Base-by-base conservation (phyloP, 2,113 vertebrate species). In the Aspidoscelis tigris region DNA sequence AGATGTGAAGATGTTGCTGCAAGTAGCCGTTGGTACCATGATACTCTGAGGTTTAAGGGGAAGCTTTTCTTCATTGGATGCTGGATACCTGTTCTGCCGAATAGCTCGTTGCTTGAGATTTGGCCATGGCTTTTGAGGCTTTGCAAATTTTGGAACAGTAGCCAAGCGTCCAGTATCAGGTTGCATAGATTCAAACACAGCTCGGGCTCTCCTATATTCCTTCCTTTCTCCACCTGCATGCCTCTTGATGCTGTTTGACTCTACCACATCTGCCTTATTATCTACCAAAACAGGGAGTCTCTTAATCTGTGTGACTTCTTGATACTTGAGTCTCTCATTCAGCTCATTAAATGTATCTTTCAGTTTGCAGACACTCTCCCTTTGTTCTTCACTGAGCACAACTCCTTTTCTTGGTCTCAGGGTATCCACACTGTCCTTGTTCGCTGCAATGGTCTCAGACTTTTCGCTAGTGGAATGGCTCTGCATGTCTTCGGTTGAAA, bases 101-200 rank as follows among this genome's bases (percentile, higher is more conserved):
- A 96, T 96, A 3, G 96, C 96, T 75, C 96, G 89, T 83, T 96
- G 94, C 68, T 91, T 94, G 86, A 96, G 86, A 84, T 95, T 96
- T 69, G 96, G 95, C 96, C 96, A 96, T 0, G 95, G 96, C 82
- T 92, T 91, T 0, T 90, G 94, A 0, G 39, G 89, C 66, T 88
- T 93, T 66, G 89, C 58, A 11, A 94, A 89, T 5, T 64, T 87
- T 1, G 90, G 87, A 22, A 88, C 72, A 0, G 87, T 4, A 1
- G 86, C 88, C 81, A 83, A 80, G 1, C 1, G 81, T 83, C 91
- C 93, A 39, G 87, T 72, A 47, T 78, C 89, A 0, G 82, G 84
- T 0, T 91, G 64, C 18, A 83, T 88, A 10, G 75, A 78, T 75
- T 94, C 94, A 1, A 94, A 94, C 84, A 93, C 74, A 39, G 93